Base-by-base conservation (phyloP, 2,113 vertebrate genomes). In the Neopipo cinnamomea region DNA sequence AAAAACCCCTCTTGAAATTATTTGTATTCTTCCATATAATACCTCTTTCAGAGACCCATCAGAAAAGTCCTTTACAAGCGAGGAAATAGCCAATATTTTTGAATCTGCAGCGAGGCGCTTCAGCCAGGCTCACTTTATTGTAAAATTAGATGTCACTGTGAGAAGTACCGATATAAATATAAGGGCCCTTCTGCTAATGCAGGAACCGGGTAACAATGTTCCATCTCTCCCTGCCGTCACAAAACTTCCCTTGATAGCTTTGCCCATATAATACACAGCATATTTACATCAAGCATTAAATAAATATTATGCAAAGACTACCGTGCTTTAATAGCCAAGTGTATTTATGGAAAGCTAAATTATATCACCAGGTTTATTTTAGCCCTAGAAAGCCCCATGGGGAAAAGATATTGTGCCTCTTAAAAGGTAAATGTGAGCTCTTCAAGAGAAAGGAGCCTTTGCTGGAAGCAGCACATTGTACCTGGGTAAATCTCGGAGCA, bases 261-360 rank as follows among this genome's bases (percentile, higher is more conserved):
- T 39, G 66, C 91, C 95, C 92, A 88, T 95, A 96, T 92, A 97
- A 97, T 82, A 84, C 87, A 47, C 62, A 37, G 84, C 93, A 44
- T 97, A 97, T 97, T 98, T 98, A 98, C 95, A 94, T 78, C 89
- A 42, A 94, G 95, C 97, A 94, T 97, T 98, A 97, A 98, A 97
- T 97, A 97, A 97, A 95, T 96, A 97, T 97, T 98, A 98, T 90
- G 97, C 96, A 96, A 95, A 94, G 96, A 97, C 92, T 62, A 72
- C 91, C 24, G 12, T 28, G 25, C 95, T 89, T 93, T 96, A 95
- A 97, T 97, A 98, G 96, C 97, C 94, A 68, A 92, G 95, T 33
- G 49, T 97, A 98, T 98, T 98, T 98, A 97, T 97, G 97, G 98
- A 96, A 98, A 97, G 95, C 95, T 96, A 96, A 98, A 98, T 98